phyloP scores from a whole-genome alignment of 2,888 invertebrate genomes.

The Alsophila aescularia region DNA sequence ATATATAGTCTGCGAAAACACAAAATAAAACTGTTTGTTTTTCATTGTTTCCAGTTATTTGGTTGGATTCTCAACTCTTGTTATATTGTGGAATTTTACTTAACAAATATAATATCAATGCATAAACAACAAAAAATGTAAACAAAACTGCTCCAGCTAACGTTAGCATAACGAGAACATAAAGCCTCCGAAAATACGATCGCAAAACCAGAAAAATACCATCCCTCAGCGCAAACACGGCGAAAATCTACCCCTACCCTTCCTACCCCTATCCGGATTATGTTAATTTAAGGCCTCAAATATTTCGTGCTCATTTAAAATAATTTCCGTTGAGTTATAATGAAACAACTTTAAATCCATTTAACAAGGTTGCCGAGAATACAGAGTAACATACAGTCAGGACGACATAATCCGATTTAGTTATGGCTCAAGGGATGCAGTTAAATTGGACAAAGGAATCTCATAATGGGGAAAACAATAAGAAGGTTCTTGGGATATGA shows the following conservation, averaged over 20 bases:
- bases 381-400: constrained; percentile 19
- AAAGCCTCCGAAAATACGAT: constrained; percentile 21
- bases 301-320: constrained; percentile 73
- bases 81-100: neutral
- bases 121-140: neutral
- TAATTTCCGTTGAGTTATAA: constrained; percentile 57
- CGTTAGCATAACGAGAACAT: constrained; percentile 13
- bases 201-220: constrained; percentile 21
- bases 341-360: constrained; percentile 40
- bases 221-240: constrained; percentile 14
- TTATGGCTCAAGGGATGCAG: neutral
- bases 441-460: constrained; percentile 14
- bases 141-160: neutral
- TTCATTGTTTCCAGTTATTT: too few species aligned
- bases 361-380: constrained; percentile 33
- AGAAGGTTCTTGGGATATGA: too few species aligned
- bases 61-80: too few species aligned
- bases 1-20: too few species aligned
- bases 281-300: constrained; percentile 69
- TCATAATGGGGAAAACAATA: constrained; percentile 4
- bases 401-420: constrained; percentile 18
- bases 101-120: neutral
- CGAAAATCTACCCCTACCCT: constrained; percentile 20
- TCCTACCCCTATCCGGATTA: constrained; percentile 57
- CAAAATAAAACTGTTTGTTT: too few species aligned